Percentiles rank a stretch among this genome's conserved stretches.
Evolutionary conservation across 2,797 vertebrate genomes (phyloP).

Genomic region (Orestias chungarensis): DNA sequence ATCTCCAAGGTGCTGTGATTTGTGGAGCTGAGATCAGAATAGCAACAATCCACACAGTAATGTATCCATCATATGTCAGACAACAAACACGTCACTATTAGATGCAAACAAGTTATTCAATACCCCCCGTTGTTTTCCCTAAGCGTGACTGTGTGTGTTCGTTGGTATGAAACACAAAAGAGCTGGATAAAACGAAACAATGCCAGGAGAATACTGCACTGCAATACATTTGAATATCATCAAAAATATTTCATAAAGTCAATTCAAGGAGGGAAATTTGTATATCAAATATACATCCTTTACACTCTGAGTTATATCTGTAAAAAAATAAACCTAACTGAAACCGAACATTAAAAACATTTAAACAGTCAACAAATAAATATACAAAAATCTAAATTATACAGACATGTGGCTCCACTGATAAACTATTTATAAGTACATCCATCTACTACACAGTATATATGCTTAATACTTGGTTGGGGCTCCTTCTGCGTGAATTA

Average conservation of each 20-base stretch:
- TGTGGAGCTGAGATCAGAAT: slow-evolving; percentile 73
- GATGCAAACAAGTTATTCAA: slow-evolving; percentile 66
- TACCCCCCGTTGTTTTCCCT: slow-evolving; percentile 41
- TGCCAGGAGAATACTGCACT: background rate
- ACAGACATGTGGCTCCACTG: no score
- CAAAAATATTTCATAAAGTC: background rate
- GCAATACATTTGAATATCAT: background rate
- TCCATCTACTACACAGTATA: background rate
- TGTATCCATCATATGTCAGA: slow-evolving; percentile 73
- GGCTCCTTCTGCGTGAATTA: background rate
- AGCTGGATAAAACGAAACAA: background rate
- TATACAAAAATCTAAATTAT: background rate
- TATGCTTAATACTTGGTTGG: background rate
- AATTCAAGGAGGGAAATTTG: background rate
- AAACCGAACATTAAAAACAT: background rate
- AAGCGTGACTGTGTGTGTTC: slow-evolving; percentile 2
- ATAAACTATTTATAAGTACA: background rate
- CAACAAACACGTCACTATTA: slow-evolving; percentile 61
- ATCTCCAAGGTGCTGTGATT: slow-evolving; percentile 68
- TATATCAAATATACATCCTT: background rate
- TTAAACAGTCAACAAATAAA: background rate
- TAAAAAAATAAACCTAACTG: background rate
- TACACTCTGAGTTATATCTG: background rate
- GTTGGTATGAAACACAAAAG: background rate
- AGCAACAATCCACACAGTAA: slow-evolving; percentile 82